Conservation (phyloP, 2,797 vertebrate species). For the Tauraco hartlaubi region DNA sequence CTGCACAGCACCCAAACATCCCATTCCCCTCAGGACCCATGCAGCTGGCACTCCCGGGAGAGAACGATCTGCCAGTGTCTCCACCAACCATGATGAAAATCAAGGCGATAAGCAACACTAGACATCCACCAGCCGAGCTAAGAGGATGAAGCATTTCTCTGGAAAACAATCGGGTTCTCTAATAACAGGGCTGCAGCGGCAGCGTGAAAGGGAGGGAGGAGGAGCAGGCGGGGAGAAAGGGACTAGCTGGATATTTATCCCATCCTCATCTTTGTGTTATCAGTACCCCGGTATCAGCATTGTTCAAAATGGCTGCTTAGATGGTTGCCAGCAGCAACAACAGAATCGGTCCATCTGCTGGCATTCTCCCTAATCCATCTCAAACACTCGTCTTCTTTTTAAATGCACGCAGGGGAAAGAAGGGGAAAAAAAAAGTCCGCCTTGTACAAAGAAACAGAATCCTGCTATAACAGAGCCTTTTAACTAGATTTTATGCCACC, state of each 20-base stretch:
- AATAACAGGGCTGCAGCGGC: slow-evolving; percentile 47
- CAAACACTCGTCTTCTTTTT: slow-evolving; percentile 73
- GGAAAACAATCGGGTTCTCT: slow-evolving; percentile 52
- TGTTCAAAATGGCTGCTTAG: slow-evolving; percentile 73
- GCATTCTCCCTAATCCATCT: slow-evolving; percentile 77
- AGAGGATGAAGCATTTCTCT: slow-evolving; percentile 48
- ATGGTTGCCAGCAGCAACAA: slow-evolving; percentile 71
- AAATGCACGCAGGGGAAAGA: slow-evolving; percentile 60
- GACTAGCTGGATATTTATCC: slow-evolving; percentile 71
- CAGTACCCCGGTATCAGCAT: slow-evolving; percentile 65
- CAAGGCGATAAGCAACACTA: background rate
- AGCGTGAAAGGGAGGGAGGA: slow-evolving; percentile 38
- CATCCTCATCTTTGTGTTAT: slow-evolving; percentile 70
- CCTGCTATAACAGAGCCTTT: slow-evolving; percentile 69
- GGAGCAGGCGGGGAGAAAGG: slow-evolving; percentile 62
- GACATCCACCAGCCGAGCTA: background rate
- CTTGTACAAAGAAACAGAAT: slow-evolving; percentile 68
- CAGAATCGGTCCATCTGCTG: slow-evolving; percentile 76
- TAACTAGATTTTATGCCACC: slow-evolving; percentile 70
- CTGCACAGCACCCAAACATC: background rate
- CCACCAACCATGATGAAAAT: background rate
- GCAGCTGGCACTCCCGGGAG: background rate
- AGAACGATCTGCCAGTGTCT: background rate
- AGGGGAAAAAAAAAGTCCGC: background rate
- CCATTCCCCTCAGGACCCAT: background rate